Conservation (phyloP, 2,888 invertebrate species). For the Eurytoma californica region DNA sequence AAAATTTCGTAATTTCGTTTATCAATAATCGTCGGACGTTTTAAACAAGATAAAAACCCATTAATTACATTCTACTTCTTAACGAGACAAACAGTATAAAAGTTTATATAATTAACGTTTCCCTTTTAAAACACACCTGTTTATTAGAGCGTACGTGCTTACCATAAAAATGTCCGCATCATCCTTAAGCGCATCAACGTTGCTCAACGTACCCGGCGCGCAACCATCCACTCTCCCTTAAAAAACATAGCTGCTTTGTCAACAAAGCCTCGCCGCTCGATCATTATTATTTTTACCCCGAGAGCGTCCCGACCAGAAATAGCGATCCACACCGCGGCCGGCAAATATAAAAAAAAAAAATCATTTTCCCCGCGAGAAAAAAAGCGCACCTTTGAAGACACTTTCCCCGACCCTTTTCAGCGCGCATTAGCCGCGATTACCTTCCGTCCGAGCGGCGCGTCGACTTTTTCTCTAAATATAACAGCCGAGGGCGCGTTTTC, state of each 20-base stretch:
- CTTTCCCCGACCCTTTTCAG: neutral
- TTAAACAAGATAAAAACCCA: too few relatives aligned
- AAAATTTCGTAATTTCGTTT: too few relatives aligned
- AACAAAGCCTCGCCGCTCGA: neutral
- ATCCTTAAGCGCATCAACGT: neutral
- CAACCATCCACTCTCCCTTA: neutral
- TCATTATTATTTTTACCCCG: neutral
- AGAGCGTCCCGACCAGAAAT: neutral
- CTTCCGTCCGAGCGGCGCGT: conserved; percentile 6
- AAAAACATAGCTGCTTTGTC: neutral
- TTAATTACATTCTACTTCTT: too few relatives aligned
- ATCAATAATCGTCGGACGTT: too few relatives aligned
- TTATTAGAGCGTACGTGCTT: neutral
- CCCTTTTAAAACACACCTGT: neutral
- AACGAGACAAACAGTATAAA: too few relatives aligned
- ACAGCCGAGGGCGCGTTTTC: neutral
- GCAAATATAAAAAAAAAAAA: neutral
- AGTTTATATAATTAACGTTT: too few relatives aligned
- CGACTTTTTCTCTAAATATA: conserved; percentile 23
- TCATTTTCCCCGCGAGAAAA: conserved; percentile 17
- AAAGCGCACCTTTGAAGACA: conserved; percentile 34
- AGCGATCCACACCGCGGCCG: neutral
- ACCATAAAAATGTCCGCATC: neutral
- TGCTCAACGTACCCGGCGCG: neutral
- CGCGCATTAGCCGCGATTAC: neutral